Evolutionary conservation across 2,797 vertebrate genomes (phyloP).

Genomic region (Calcarius lapponicus): DNA sequence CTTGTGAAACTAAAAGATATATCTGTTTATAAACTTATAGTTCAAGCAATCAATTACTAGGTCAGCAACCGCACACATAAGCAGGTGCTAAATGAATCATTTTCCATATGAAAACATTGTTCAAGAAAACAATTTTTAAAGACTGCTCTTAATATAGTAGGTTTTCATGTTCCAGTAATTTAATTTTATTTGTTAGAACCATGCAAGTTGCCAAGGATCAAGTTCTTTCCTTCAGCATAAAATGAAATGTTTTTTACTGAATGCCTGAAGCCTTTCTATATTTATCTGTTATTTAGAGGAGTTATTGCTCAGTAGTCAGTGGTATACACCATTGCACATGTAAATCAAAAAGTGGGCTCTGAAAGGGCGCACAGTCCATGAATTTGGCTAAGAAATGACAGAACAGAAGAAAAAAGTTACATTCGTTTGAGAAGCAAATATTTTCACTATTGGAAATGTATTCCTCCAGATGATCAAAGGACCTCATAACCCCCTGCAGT

Average conservation of each 20-base stretch:
- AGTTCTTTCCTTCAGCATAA: slow-evolving; percentile 6
- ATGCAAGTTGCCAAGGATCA: slow-evolving; percentile 12
- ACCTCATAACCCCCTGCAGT: neutral
- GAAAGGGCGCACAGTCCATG: neutral
- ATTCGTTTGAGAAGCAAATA: neutral
- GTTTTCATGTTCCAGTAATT: slow-evolving; percentile 19
- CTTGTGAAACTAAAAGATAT: neutral
- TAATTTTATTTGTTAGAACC: slow-evolving; percentile 38
- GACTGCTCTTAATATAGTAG: neutral
- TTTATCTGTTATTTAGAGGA: slow-evolving; percentile 28
- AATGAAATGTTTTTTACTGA: neutral
- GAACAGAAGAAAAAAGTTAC: neutral
- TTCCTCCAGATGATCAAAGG: neutral
- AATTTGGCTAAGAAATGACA: neutral
- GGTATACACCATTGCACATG: neutral
- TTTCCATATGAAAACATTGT: neutral
- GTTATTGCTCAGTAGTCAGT: neutral
- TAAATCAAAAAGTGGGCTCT: neutral
- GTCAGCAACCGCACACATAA: neutral
- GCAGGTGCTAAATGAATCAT: neutral
- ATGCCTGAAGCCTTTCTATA: slow-evolving; percentile 6
- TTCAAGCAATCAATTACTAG: neutral
- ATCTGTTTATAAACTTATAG: neutral
- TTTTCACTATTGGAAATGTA: neutral
- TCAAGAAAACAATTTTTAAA: neutral